Conservation (phyloP, 2,888 invertebrate species). For the Amblyjoppa fuscipennis region DNA sequence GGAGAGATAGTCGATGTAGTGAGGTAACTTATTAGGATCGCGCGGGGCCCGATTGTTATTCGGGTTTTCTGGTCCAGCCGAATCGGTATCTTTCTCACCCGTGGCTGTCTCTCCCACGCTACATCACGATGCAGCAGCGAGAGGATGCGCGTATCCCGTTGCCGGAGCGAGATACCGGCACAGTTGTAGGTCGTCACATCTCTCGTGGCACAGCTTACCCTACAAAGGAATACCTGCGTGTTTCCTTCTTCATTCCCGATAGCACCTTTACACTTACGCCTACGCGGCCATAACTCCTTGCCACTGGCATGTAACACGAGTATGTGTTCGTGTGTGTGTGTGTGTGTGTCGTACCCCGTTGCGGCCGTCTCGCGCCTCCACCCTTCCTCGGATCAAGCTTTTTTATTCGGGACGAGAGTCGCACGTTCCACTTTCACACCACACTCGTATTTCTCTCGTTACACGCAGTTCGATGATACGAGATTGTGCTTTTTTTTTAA, state of each 20-base stretch:
- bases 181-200: constrained; percentile 55
- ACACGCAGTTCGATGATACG: constrained; percentile 17
- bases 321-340: not conserved
- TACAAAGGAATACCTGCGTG: constrained; percentile 66
- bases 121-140: constrained; percentile 54
- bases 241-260: constrained; percentile 45
- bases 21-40: constrained; percentile 69
- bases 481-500: constrained; percentile 16
- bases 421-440: constrained; percentile 16
- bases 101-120: constrained; percentile 70
- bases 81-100: constrained; percentile 57
- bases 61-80: constrained; percentile 58
- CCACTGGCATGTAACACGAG: constrained; percentile 58
- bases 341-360: constrained; percentile 18
- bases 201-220: constrained; percentile 47
- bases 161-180: constrained; percentile 41
- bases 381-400: constrained; percentile 44
- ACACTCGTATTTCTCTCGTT: constrained; percentile 39
- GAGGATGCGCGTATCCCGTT: constrained; percentile 38
- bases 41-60: constrained; percentile 54
- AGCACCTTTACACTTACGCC: constrained; percentile 60
- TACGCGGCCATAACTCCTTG: constrained; percentile 64
- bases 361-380: constrained; percentile 47
- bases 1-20: constrained; percentile 54
- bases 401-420: constrained; percentile 42